phyloP scores from a whole-genome alignment of 2,797 vertebrate genomes.

The Graptemys geographica region DNA sequence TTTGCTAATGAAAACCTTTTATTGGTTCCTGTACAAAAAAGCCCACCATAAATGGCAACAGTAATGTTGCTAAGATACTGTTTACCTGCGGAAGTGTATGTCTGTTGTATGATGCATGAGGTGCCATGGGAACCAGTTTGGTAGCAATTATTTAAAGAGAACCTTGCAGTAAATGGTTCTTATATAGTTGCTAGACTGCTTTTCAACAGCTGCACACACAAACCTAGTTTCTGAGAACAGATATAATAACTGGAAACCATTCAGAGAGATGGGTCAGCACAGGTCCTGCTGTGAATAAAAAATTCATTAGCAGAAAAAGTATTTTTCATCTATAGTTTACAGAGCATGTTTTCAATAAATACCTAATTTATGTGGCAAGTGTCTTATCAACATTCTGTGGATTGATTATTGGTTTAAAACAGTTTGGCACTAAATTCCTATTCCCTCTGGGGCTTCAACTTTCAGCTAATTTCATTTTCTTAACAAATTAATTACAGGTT shows the following conservation, averaged over 20 bases:
- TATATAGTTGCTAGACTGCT: background rate
- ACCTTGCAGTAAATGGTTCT: conserved; percentile 9
- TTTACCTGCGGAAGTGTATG: conserved; percentile 51
- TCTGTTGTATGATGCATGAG: conserved; percentile 26
- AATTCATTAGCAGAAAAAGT: background rate
- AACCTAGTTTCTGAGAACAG: conserved; percentile 33
- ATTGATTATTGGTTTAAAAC: background rate
- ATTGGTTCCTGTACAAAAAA: conserved; percentile 27
- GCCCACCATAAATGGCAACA: conserved; percentile 5
- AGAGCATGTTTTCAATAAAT: conserved; percentile 23
- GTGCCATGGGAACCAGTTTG: conserved; percentile 74
- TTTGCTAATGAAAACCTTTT: conserved; percentile 46
- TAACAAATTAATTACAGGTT: conserved; percentile 66
- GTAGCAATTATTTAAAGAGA: conserved; percentile 58
- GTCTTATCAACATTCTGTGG: background rate
- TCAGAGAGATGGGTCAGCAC: conserved; percentile 34
- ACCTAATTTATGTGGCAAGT: background rate
- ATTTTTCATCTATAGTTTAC: conserved; percentile 53
- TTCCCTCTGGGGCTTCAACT: conserved; percentile 3
- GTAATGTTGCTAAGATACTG: conserved; percentile 65
- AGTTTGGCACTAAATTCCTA: background rate
- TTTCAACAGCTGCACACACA: conserved; percentile 42
- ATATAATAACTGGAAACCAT: conserved; percentile 33
- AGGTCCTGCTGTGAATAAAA: conserved; percentile 28
- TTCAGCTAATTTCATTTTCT: conserved; percentile 44